Conservation (phyloP, 2,113 vertebrate species). For the Gymnobelideus leadbeateri region DNA sequence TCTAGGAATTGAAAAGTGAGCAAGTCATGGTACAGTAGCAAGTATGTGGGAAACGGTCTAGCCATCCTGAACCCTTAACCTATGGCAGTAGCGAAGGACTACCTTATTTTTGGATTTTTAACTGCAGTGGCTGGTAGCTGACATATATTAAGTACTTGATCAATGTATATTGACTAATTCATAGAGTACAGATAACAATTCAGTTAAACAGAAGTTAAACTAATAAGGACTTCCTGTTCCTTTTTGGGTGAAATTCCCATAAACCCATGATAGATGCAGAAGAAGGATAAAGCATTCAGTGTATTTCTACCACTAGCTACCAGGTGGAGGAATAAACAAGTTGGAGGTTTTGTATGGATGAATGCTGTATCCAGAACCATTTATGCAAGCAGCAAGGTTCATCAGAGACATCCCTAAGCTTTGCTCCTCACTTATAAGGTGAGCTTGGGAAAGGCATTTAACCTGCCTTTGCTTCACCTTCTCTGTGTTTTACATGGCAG, state of each 20-base stretch:
- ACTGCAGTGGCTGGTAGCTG: neutral
- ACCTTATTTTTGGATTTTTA: neutral
- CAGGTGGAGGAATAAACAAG: too few relatives aligned
- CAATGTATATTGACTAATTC: neutral
- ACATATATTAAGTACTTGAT: neutral
- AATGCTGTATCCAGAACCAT: neutral
- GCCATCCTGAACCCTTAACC: neutral
- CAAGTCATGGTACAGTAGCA: neutral
- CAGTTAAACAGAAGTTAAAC: neutral
- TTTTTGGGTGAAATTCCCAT: neutral
- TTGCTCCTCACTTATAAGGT: too few relatives aligned
- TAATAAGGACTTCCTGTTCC: neutral
- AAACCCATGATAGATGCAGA: fast-evolving
- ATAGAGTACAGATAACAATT: neutral
- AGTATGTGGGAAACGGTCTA: neutral
- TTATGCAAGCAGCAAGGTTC: fast-evolving
- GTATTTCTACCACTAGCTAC: neutral
- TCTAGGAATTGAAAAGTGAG: neutral
- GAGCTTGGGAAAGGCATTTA: neutral
- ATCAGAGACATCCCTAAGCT: neutral
- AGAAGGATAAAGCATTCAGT: too few relatives aligned
- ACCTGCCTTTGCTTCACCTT: neutral
- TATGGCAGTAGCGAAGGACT: neutral
- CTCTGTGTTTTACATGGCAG: neutral
- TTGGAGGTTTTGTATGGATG: neutral